Conservation (phyloP, 2,888 invertebrate species). For the Diarsia dahlii region DNA sequence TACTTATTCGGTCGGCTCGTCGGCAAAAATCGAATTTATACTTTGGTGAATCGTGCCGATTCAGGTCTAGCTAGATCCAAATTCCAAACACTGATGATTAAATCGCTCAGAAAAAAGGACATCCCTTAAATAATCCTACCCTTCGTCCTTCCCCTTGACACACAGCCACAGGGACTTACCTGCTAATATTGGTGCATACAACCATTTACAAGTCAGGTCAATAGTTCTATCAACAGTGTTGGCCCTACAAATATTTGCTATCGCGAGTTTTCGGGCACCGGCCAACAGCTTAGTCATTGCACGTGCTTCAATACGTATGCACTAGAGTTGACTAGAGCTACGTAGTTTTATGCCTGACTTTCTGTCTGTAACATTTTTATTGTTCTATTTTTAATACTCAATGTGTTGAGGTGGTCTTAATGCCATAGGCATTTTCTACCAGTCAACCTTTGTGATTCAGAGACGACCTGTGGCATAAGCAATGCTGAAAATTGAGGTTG, state of each 20-base stretch:
- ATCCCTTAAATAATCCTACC: not conserved
- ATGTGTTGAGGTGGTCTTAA: not conserved
- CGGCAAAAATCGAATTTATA: not conserved
- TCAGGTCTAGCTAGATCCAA: no score
- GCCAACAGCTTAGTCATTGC: slow-evolving; percentile 40
- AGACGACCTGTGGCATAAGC: not conserved
- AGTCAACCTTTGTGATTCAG: not conserved
- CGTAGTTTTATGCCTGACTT: not conserved
- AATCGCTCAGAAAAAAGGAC: not conserved
- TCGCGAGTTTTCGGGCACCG: not conserved
- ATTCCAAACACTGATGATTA: no score
- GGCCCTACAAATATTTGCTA: slow-evolving; percentile 14
- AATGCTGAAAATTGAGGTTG: not conserved
- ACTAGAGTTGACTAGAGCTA: not conserved
- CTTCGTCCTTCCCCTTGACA: not conserved
- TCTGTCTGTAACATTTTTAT: not conserved
- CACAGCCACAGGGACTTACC: not conserved
- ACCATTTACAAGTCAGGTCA: not conserved
- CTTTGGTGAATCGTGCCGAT: not conserved
- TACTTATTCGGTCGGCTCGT: not conserved
- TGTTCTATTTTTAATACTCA: not conserved
- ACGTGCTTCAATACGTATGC: slow-evolving; percentile 13
- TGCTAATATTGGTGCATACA: not conserved
- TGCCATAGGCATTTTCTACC: not conserved
- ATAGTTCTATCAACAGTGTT: slow-evolving; percentile 1